Evolutionary conservation across 1,140 invertebrate genomes (phyloP), one percentile per base, ranked within the genome.

Genomic region (Drusus annulatus): DNA sequence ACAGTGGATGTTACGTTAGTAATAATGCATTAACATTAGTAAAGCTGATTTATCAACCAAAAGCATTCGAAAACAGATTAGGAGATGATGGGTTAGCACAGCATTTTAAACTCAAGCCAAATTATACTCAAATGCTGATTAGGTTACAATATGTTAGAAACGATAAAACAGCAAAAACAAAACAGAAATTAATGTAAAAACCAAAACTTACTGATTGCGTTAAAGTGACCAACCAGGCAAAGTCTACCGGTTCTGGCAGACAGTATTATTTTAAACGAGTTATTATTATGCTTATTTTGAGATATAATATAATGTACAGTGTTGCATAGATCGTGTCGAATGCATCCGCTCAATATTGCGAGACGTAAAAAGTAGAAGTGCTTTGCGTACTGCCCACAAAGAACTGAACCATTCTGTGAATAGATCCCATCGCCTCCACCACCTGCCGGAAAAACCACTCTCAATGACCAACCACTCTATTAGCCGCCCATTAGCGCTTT

Each of bases 311-410:
- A 45, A 45, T 75, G 71, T 75, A 75, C 71, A 75, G 25, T 75
- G 51, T 75, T 36, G 54, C 21, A 75, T 58, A 56, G 71, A 36
- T 71, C 52, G 17, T 36, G 71, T 75, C 16, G 25, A 65, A 58
- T 58, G 54, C 28, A 36, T 56, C 36, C 86, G 60, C 88, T 91
- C 88, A 90, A 87, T 89, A 90, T 86, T 91, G 90, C 84, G 89
- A 90, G 84, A 91, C 91, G 87, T 91, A 91, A 91, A 91, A 91
- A 86, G 91, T 91, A 84, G 91, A 91, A 76, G 88, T 90, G 89
- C 89, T 90, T 87, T 90, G 88, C 82, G 89, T 88, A 83, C 89
- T 89, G 88, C 90, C 90, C 86, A 90, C 88, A 90, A 91, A 91
- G 89, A 91, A 91, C 83, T 91, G 90, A 86, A 91, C 90, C 89